A percentile compares a stretch with the other conserved stretches of the same genome.
Conservation (phyloP, 2,888 invertebrate species). For the Meandrusa payeni region DNA sequence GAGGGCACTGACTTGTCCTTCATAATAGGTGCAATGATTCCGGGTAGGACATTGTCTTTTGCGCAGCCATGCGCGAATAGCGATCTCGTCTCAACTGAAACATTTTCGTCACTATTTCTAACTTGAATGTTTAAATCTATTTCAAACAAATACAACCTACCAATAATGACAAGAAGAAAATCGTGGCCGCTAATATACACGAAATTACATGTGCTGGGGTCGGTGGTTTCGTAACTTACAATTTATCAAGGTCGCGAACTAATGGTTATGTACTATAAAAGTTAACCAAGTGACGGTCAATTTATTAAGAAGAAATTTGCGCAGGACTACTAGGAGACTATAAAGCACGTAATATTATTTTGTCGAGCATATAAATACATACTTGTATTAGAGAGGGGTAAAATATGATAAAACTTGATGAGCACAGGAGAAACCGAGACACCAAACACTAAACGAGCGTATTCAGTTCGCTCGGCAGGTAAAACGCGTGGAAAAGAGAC, state of each 20-base stretch:
- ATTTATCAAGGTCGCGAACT: constrained; percentile 65
- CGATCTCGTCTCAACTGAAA: neutral
- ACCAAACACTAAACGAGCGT: constrained; percentile 53
- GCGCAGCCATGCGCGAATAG: constrained; percentile 1
- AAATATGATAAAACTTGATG: no score
- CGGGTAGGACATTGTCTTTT: constrained; percentile 18
- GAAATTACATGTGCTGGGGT: constrained; percentile 58
- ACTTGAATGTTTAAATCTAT: constrained; percentile 2
- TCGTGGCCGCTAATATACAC: constrained; percentile 61
- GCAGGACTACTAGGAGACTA: no score
- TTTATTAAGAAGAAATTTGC: constrained; percentile 35
- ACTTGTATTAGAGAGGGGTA: no score
- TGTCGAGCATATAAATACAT: no score
- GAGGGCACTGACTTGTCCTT: constrained; percentile 21
- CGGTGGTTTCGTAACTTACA: constrained; percentile 57
- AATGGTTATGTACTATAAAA: constrained; percentile 67
- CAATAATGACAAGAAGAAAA: constrained; percentile 38
- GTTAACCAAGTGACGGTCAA: constrained; percentile 40
- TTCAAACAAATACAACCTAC: neutral
- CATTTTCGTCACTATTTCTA: neutral
- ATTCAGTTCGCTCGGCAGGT: constrained; percentile 49
- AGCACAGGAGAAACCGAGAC: constrained; percentile 34
- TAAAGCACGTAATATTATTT: no score
- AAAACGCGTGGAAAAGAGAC: constrained; percentile 68
- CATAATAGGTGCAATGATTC: constrained; percentile 14